A percentile compares a stretch with the other conserved stretches of the same genome.
These are phyloP conservation scores for Hippocampus comes DNA, from an alignment of 2,113 vertebrate genomes.

Conservation along the genomic window DNA sequence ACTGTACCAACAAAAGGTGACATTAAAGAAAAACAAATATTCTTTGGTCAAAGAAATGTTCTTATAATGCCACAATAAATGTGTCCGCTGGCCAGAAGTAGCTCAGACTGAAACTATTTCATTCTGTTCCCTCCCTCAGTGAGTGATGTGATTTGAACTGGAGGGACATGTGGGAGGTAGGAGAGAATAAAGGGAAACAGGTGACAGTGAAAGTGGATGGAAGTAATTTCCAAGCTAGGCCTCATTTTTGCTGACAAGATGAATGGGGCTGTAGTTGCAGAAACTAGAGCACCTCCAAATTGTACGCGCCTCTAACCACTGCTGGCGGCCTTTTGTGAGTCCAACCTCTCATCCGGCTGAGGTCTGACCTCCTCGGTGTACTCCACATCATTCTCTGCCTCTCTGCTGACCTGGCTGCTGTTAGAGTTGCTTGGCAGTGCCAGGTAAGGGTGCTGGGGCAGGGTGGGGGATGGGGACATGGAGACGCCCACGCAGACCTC, in stretches of 20 bases:
- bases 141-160: slow-evolving; percentile 21
- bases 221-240: slow-evolving; percentile 42
- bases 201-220: slow-evolving; percentile 58
- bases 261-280: background rate
- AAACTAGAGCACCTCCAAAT: background rate
- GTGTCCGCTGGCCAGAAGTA: slow-evolving; percentile 42
- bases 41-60: slow-evolving; percentile 73
- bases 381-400: slow-evolving; percentile 46
- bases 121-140: slow-evolving; percentile 40
- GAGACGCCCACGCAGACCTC: slow-evolving; percentile 34
- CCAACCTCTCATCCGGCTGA: slow-evolving; percentile 31
- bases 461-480: slow-evolving; percentile 49
- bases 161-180: slow-evolving; percentile 48
- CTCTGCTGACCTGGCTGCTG: slow-evolving; percentile 40
- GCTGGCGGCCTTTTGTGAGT: slow-evolving; percentile 53
- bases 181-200: slow-evolving; percentile 40
- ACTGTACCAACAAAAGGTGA: slow-evolving; percentile 47
- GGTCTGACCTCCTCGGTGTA: slow-evolving; percentile 22
- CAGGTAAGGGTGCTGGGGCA: slow-evolving; percentile 75
- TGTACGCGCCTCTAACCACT: slow-evolving; percentile 55
- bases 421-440: slow-evolving; percentile 64
- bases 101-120: slow-evolving; percentile 43
- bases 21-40: slow-evolving; percentile 43
- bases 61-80: slow-evolving; percentile 61
- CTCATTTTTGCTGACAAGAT: slow-evolving; percentile 42